Evolutionary conservation across 2,888 invertebrate genomes (phyloP), one percentile per base, ranked within the genome.

Genomic region (Fabriciana adippe): DNA sequence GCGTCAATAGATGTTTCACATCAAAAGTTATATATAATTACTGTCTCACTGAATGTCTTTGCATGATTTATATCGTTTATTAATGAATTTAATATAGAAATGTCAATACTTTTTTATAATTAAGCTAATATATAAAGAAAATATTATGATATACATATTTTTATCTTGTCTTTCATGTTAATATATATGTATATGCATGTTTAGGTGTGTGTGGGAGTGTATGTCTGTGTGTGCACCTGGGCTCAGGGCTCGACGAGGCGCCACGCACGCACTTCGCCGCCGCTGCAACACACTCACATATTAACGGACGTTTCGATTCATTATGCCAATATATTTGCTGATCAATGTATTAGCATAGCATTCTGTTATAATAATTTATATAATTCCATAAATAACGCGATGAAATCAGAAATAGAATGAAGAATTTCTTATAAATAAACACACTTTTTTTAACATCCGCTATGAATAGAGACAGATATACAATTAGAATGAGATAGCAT

Each of bases 181-280:
- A 48, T 55, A 41, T 62, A 55, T 56, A 63, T 51, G 66, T 68
- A 53, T 59, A 55, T 53, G 64, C 73, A 61, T 56, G 35, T 53
- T 51, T 56, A 45, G 18, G 59, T 71, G 55, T 65, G 68, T 65
- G 69, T 61, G 47, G 70, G 73, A 16, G 64, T 71, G 53, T 64
- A 67, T 66, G 68, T 60, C 50, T 71, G 71, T 67, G 74, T 71
- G 73, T 71, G 73, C 76, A 75, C 75, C 75, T 75, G 76, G 80
- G 81, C 80, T 90, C 87, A 90, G 84, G 86, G 86, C 81, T 92
- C 92, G 83, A 81, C 80, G 82, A 85, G 78, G 77, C 92, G 89
- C 95, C 95, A 95, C 85, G 94, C 93, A 87, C 95, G 95, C 90
- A 95, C 94, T 89, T 95, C 95, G 87, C 95, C 95, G 93, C 94